A percentile compares a stretch with the other conserved stretches of the same genome.
Evolutionary conservation across 2,888 invertebrate genomes (phyloP).

Genomic region (Chirona hameri): DNA sequence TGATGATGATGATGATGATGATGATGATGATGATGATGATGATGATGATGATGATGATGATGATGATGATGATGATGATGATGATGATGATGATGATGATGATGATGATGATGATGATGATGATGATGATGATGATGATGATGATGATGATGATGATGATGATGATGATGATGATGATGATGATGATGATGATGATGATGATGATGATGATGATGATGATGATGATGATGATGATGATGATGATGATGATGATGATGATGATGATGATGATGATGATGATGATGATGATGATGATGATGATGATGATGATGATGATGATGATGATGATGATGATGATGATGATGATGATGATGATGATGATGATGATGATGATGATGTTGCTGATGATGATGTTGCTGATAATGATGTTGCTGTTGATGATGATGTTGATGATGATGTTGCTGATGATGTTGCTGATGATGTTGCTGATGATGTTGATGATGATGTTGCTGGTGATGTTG

Average conservation of each 20-base stretch:
- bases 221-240: constrained; percentile 26
- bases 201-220: constrained; percentile 28
- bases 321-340: constrained; percentile 31
- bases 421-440: too few species aligned
- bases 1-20: constrained; percentile 31
- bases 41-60: constrained; percentile 29
- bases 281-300: constrained; percentile 29
- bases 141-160: constrained; percentile 26
- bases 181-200: constrained; percentile 31
- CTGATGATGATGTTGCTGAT: too few species aligned
- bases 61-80: constrained; percentile 30
- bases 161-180: constrained; percentile 30
- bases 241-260: constrained; percentile 30
- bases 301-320: constrained; percentile 29
- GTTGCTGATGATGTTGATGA: too few species aligned
- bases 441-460: too few species aligned
- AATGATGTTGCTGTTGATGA: too few species aligned
- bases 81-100: constrained; percentile 30
- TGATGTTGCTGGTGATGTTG: too few species aligned
- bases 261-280: constrained; percentile 31
- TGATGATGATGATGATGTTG: too few species aligned
- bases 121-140: constrained; percentile 30
- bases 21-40: constrained; percentile 29
- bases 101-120: constrained; percentile 30
- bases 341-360: too few species aligned